Base-by-base conservation (phyloP, 2,797 vertebrate species). In the Paedocypris micromegethes region DNA sequence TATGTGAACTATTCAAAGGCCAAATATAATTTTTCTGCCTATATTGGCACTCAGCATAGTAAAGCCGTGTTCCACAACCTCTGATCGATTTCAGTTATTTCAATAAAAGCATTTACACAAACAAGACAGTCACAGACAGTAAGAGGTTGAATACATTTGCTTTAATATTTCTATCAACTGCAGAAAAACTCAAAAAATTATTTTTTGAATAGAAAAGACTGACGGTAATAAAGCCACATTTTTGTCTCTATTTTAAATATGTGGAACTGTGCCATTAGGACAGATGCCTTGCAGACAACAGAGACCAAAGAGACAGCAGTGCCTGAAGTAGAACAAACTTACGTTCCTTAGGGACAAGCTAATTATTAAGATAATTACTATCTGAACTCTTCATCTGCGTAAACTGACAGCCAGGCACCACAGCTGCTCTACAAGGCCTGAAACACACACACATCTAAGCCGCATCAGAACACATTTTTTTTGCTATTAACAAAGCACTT, bases 271-370 rank as follows among this genome's bases (percentile, higher is more conserved):
- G 68, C 68, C 68, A 70, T 70, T 58, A 70, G 59, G 68, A 58
- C 68, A 70, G 68, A 70, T 70, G 68, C 53, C n/a, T 2, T n/a
- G 41, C 37, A 70, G 54, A 64, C 60, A 46, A 37, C 37, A 40
- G 53, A 64, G 41, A 57, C 52, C 47, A 58, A 68, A 41, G 68
- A 70, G 46, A 70, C 53, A 64, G 68, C 46, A 64, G 40, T 49
- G 68, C 68, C 68, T 70, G 60, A 70, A 70, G 68, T 70, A 70
- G 60, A 70, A 70, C 68, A 70, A 64, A 70, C 68, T 70, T 64
- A 46, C 46, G 51, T 58, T 64, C 68, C 68, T 63, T 5, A 48
- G 68, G 61, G 60, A 70, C 54, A 4, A 8, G 68, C 60, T 70
- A 70, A 70, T 70, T 70, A 70, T 70, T 70, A 63, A 46, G 68